phyloP scores from a whole-genome alignment of 2,888 invertebrate species.

The Drosophila lutescens region DNA sequence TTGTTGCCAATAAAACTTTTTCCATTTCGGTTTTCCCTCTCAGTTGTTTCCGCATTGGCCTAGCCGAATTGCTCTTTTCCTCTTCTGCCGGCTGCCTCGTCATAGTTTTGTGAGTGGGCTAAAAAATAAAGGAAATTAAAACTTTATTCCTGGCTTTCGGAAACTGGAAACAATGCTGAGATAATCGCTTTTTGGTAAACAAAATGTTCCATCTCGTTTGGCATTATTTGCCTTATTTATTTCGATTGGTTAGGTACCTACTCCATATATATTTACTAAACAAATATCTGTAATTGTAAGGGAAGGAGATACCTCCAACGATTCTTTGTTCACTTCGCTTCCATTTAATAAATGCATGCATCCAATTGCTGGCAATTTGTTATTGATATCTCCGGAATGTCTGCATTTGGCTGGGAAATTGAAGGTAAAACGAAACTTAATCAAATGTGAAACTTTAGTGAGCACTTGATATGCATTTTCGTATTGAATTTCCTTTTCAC shows the following conservation, averaged over 20 bases:
- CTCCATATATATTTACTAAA: background rate
- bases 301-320: slow-evolving; percentile 3
- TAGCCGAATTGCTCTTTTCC: slow-evolving; percentile 22
- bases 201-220: background rate
- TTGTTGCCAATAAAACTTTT: slow-evolving; percentile 74
- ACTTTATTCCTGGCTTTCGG: background rate
- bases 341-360: slow-evolving; percentile 26
- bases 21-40: slow-evolving; percentile 57
- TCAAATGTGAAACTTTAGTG: slow-evolving; percentile 30
- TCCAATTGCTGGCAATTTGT: slow-evolving; percentile 35
- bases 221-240: background rate
- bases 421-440: slow-evolving; percentile 12
- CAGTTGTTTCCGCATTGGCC: slow-evolving; percentile 35
- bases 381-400: slow-evolving; percentile 28
- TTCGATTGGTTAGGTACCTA: background rate
- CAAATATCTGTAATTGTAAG: background rate
- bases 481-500: slow-evolving; percentile 19
- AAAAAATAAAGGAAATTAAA: slow-evolving; percentile 29
- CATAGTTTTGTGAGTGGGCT: slow-evolving; percentile 38
- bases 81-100: slow-evolving; percentile 30
- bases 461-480: slow-evolving; percentile 21
- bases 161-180: slow-evolving; percentile 8
- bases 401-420: slow-evolving; percentile 4
- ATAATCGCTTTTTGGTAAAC: slow-evolving; percentile 18
- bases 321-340: slow-evolving; percentile 19